Percentiles rank a stretch among this genome's conserved stretches.
phyloP scores from a whole-genome alignment of 2,888 invertebrate genomes.

The Latrodectus elegans region DNA sequence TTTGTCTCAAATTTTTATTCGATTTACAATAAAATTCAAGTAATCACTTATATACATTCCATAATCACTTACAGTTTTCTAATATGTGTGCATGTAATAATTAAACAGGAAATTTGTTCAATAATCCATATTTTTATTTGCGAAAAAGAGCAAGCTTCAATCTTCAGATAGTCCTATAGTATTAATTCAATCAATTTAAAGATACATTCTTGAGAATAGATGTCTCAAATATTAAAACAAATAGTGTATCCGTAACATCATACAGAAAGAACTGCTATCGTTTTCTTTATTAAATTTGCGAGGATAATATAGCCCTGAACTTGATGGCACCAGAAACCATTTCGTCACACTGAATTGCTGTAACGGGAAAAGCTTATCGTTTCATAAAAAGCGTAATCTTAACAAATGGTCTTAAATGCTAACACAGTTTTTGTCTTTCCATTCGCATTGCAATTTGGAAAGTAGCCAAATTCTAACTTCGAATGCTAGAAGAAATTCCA shows the following conservation, averaged over 20 bases:
- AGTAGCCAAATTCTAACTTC: slow-evolving; percentile 15
- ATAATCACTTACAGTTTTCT: no score
- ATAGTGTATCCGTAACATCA: slow-evolving; percentile 2
- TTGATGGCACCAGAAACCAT: slow-evolving; percentile 35
- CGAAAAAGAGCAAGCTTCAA: neutral
- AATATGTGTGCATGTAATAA: no score
- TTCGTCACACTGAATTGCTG: slow-evolving; percentile 25
- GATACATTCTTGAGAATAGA: slow-evolving; percentile 12
- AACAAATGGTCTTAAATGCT: slow-evolving; percentile 39
- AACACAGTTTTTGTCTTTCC: slow-evolving; percentile 10
- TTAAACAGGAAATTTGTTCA: no score
- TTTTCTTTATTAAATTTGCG: slow-evolving; percentile 58
- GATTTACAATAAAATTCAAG: no score
- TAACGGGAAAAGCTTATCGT: slow-evolving; percentile 22
- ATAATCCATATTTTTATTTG: neutral
- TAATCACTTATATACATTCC: no score
- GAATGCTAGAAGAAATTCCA: no score
- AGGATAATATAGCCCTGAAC: slow-evolving; percentile 10
- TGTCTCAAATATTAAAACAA: neutral
- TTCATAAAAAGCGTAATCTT: slow-evolving; percentile 41
- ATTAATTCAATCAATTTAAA: slow-evolving; percentile 50
- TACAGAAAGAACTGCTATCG: slow-evolving; percentile 19
- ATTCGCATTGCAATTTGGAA: slow-evolving; percentile 30
- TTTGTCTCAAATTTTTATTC: no score
- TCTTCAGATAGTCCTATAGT: neutral